Conservation (phyloP, 2,888 invertebrate genomes). For the Rhabditoides inermis region DNA sequence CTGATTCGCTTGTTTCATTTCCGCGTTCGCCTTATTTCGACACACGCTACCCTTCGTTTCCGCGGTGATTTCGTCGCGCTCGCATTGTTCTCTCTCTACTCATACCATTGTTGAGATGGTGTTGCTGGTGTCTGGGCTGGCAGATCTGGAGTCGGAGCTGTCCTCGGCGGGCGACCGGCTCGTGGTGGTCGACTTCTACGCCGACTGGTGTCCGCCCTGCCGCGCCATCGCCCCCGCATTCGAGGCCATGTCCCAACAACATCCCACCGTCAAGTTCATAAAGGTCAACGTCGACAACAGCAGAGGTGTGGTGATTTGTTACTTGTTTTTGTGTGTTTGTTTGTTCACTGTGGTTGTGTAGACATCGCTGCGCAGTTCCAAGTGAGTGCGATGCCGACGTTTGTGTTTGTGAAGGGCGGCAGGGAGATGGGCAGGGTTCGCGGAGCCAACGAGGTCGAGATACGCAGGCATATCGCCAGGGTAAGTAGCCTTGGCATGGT, state of each 20-base stretch:
- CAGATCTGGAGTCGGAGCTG: too few species aligned
- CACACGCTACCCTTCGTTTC: too few species aligned
- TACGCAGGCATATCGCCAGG: constrained; percentile 59
- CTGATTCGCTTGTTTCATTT: too few species aligned
- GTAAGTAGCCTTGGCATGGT: too few species aligned
- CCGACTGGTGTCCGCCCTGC: constrained; percentile 42
- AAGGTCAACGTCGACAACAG: constrained; percentile 79
- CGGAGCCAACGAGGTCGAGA: constrained; percentile 73
- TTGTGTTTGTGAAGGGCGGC: constrained; percentile 76
- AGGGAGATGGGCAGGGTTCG: constrained; percentile 74
- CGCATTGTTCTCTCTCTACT: too few species aligned
- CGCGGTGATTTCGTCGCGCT: too few species aligned
- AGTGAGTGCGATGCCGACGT: constrained; percentile 94
- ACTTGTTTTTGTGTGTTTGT: neutral
- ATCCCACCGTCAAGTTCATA: constrained; percentile 74
- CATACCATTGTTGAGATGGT: too few species aligned
- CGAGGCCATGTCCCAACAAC: constrained; percentile 76
- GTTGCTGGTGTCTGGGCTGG: too few species aligned
- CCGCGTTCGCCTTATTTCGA: too few species aligned
- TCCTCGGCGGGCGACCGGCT: too few species aligned
- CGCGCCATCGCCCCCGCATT: constrained; percentile 84
- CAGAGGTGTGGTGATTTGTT: constrained; percentile 22
- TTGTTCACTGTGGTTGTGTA: constrained; percentile 14
- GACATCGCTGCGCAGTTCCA: constrained; percentile 70
- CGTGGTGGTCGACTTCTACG: constrained; percentile 47